Base-by-base conservation (phyloP, 2,797 vertebrate genomes). In the Sebastes kiyomatsui region DNA sequence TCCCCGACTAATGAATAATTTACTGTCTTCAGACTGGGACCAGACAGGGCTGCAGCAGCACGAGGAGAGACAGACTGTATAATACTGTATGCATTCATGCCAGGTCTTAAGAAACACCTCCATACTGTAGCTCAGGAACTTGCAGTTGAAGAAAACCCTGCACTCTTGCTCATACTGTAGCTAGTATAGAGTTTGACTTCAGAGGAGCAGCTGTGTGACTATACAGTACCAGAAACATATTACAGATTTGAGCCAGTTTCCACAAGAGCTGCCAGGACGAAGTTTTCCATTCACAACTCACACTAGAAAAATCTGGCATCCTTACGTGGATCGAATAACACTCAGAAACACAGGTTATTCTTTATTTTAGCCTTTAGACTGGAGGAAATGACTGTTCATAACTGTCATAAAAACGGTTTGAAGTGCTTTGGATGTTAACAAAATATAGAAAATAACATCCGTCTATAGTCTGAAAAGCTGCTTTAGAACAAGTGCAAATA, bases 1-100 rank as follows among this genome's bases (percentile, higher is more conserved):
- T 83, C 69, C 80, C 38, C 65, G 20, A 59, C 77, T 78, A 49
- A 91, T 94, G 82, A 93, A 93, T 94, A 87, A 92, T 94, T 90
- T 67, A 92, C 49, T 54, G 52, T 69, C 52, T 75, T 82, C 87
- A 86, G 80, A 87, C 85, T 76, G 70, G 67, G 75, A 85, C 69
- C 72, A 90, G 80, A 88, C 82, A 59, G 71, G 82, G 77, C 82
- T 80, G 76, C 77, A 67, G 79, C 22, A 69, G 79, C 23, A 85
- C 30, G 11, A 58, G 64, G 35, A 59, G 59, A 32, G 64, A 72
- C 61, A 72, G 20, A 35, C 70, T 58, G 67, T 59, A 66, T 42
- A 59, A 72, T 65, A 66, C 69, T 22, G 52, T 30, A 30, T 27
- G 49, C 46, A 42, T 74, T 68, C 69, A 72, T 58, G 67, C 46